A percentile compares a stretch with the other conserved stretches of the same genome.
These are phyloP conservation scores for Novumbra hubbsi DNA, from an alignment of 2,797 vertebrate species.

Conservation along the genomic window DNA sequence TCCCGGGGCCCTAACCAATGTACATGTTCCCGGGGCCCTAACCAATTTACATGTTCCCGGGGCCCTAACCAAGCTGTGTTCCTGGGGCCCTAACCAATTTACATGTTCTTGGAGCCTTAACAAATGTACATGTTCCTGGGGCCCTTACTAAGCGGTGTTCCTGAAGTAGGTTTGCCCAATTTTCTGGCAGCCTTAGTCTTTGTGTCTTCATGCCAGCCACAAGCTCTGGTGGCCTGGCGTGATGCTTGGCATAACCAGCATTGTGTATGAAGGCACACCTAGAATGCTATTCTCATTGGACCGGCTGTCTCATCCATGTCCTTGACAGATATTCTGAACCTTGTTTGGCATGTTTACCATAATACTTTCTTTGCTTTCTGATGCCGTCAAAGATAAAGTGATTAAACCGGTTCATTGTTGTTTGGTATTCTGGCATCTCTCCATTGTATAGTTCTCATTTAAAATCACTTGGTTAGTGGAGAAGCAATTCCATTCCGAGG, in stretches of 20 bases:
- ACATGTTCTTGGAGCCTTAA: too few species aligned
- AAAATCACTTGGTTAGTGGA: neutral
- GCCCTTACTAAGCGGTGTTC: too few species aligned
- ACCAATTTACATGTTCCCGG: too few species aligned
- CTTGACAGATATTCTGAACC: too few species aligned
- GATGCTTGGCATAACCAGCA: neutral
- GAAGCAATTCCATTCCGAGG: too few species aligned
- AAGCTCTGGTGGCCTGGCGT: neutral
- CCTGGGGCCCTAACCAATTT: neutral
- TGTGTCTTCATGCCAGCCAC: neutral
- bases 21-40: neutral
- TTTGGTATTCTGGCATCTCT: neutral
- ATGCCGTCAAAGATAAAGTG: neutral
- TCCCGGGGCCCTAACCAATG: neutral
- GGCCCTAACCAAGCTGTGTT: too few species aligned
- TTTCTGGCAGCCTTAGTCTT: neutral
- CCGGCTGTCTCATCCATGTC: neutral
- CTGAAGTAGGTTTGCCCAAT: neutral
- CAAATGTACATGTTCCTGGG: too few species aligned
- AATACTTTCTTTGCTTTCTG: neutral
- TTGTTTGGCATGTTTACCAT: neutral
- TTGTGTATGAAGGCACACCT: neutral
- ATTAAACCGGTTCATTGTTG: neutral
- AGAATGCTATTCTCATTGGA: neutral
- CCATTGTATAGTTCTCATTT: neutral